Conservation (phyloP, 2,888 invertebrate species). For the Dasypolia templi region DNA sequence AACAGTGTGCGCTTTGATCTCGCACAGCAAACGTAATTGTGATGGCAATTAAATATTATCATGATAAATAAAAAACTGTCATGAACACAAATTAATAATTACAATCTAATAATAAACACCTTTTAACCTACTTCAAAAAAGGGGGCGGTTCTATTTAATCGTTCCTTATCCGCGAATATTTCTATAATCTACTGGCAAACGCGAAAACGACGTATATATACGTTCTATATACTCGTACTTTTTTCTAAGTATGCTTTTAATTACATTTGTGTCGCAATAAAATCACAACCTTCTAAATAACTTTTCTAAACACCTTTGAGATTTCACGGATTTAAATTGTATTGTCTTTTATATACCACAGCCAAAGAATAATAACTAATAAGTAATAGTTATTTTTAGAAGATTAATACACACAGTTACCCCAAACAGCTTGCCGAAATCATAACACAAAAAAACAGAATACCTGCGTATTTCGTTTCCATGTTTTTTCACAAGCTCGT, state of each 20-base stretch:
- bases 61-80: conserved; percentile 62
- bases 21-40: conserved; percentile 66
- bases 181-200: background rate
- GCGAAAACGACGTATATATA: background rate
- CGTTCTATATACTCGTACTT: too few species aligned
- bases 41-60: conserved; percentile 66
- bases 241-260: background rate
- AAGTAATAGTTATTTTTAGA: background rate
- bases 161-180: conserved; percentile 19
- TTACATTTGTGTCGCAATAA: conserved; percentile 31
- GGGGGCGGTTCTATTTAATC: conserved; percentile 11
- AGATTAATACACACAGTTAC: background rate
- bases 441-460: background rate
- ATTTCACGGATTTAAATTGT: conserved; percentile 18
- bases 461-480: too few species aligned
- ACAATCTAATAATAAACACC: conserved; percentile 38
- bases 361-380: background rate
- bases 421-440: background rate
- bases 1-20: conserved; percentile 71
- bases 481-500: too few species aligned
- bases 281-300: conserved; percentile 27
- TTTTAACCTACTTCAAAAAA: background rate
- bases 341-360: background rate
- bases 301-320: conserved; percentile 10
- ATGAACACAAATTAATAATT: conserved; percentile 48